Evolutionary conservation across 2,797 vertebrate genomes (phyloP).

Genomic region (Xerus rutilus): DNA sequence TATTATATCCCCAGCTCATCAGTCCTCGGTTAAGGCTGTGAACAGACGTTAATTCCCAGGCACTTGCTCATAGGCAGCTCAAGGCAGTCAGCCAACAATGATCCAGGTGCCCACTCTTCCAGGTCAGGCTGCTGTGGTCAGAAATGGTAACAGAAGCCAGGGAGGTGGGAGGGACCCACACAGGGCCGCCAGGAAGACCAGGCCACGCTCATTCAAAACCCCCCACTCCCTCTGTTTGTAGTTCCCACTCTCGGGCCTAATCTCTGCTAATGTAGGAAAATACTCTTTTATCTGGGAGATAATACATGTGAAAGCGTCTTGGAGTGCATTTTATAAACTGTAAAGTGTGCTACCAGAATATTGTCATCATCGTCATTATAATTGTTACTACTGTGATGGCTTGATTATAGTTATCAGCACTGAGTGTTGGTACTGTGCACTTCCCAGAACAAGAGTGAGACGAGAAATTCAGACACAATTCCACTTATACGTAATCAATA

Average conservation of each 20-base stretch:
- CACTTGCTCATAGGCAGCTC: not conserved
- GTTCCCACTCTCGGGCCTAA: not conserved
- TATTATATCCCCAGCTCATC: not conserved
- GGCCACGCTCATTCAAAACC: not conserved
- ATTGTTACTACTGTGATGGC: slow-evolving; percentile 48
- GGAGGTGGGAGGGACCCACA: too few relatives aligned
- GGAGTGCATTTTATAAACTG: slow-evolving; percentile 39
- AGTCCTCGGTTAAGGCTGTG: not conserved
- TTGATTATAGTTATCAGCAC: slow-evolving; percentile 70
- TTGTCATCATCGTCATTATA: slow-evolving; percentile 54
- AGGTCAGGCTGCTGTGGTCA: not conserved
- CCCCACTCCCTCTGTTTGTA: not conserved
- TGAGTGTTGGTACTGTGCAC: slow-evolving; percentile 3
- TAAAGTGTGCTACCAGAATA: slow-evolving; percentile 31
- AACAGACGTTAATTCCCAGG: not conserved
- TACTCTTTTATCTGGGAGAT: not conserved
- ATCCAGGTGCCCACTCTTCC: not conserved
- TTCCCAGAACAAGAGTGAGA: slow-evolving; percentile 61
- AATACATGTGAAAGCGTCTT: not conserved
- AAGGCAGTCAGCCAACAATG: not conserved
- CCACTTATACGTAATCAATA: slow-evolving; percentile 73
- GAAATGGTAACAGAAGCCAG: not conserved
- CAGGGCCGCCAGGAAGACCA: not conserved
- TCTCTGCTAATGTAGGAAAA: slow-evolving; percentile 14
- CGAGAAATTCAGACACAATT: slow-evolving; percentile 62